Conservation (phyloP, 2,797 vertebrate species). For the Ispidina lecontei region DNA sequence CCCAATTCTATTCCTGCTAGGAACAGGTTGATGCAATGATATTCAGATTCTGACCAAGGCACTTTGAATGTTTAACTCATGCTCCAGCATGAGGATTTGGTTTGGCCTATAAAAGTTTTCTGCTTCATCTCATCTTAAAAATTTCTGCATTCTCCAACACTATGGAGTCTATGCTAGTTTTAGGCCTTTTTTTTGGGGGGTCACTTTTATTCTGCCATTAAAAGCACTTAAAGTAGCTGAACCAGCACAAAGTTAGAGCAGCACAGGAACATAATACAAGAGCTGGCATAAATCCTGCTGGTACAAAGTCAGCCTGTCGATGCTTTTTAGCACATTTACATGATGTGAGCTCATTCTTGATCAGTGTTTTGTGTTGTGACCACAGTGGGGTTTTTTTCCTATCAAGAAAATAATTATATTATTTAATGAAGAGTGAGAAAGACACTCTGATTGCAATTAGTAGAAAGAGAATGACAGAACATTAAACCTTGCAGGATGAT, state of each 20-base stretch:
- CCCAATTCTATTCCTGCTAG: not conserved
- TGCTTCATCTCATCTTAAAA: not conserved
- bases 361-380: not conserved
- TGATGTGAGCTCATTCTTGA: not conserved
- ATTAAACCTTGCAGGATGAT: not conserved
- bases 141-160: not conserved
- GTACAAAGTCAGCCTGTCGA: not conserved
- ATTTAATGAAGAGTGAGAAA: not conserved
- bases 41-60: not conserved
- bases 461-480: not conserved
- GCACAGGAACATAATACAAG: not conserved
- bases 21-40: not conserved
- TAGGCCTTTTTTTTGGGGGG: not conserved
- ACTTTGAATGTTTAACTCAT: not conserved
- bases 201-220: not conserved
- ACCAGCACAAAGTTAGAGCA: not conserved
- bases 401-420: not conserved
- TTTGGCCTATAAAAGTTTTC: not conserved
- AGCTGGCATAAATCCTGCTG: not conserved
- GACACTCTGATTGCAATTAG: not conserved
- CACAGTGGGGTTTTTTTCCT: fast-evolving
- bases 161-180: not conserved
- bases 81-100: not conserved
- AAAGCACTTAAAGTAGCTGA: not conserved
- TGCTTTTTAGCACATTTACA: not conserved